These are phyloP conservation scores for Hemithea aestivaria DNA, from an alignment of 2,888 invertebrate species.

Conservation along the genomic window DNA sequence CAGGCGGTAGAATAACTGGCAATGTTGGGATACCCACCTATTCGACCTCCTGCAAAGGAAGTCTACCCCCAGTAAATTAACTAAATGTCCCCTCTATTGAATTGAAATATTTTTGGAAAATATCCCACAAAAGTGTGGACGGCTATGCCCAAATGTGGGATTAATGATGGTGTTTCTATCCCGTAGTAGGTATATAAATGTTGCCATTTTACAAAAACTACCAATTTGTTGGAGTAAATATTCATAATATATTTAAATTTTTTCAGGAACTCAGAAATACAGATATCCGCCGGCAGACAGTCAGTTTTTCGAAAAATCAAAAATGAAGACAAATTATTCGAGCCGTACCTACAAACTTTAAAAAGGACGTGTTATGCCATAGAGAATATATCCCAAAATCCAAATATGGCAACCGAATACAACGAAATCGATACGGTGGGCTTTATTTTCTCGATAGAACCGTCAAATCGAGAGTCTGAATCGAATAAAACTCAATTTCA, in stretches of 20 bases:
- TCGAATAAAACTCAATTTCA: constrained; percentile 63
- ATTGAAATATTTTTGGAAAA: too few species aligned
- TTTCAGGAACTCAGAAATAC: constrained; percentile 71
- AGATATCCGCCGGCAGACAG: constrained; percentile 75
- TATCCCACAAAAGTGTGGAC: too few species aligned
- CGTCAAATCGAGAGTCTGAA: constrained; percentile 59
- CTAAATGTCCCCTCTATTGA: too few species aligned
- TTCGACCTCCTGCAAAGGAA: too few species aligned
- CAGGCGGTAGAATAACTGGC: too few species aligned
- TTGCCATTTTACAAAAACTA: too few species aligned
- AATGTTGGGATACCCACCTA: too few species aligned
- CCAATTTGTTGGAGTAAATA: too few species aligned
- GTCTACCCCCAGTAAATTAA: too few species aligned
- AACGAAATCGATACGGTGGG: constrained; percentile 88
- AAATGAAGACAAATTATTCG: constrained; percentile 34
- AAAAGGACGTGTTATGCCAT: constrained; percentile 68
- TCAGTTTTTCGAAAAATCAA: constrained; percentile 63
- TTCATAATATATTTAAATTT: neutral
- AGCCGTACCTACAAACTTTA: constrained; percentile 30
- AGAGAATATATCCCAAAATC: constrained; percentile 55
- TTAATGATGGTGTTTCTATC: too few species aligned
- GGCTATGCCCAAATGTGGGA: too few species aligned
- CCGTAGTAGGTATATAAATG: too few species aligned
- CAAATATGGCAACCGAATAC: constrained; percentile 55
- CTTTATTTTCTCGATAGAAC: constrained; percentile 79